Evolutionary conservation across 2,888 invertebrate genomes (phyloP).

Genomic region (Spisula solida): DNA sequence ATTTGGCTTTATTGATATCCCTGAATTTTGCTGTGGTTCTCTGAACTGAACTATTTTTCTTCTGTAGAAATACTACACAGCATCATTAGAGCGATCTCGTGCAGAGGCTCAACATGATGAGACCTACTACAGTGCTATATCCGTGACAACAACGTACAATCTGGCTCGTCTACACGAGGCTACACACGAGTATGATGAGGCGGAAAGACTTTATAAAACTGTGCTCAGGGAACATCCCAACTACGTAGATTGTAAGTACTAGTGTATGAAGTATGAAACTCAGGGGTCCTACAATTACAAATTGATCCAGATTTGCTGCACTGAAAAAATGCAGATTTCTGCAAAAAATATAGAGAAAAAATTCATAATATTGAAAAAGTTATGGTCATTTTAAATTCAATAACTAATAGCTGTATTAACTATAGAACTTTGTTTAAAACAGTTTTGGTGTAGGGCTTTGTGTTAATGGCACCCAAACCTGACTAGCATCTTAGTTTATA

Average conservation of each 20-base stretch:
- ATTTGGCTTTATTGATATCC: no score
- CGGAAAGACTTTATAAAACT: conserved; percentile 98
- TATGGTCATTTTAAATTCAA: no score
- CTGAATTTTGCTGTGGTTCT: not conserved
- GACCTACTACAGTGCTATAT: conserved; percentile 98
- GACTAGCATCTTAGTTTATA: no score
- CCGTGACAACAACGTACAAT: conserved; percentile 98
- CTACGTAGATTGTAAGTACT: conserved; percentile 94
- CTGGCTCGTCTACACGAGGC: conserved; percentile 97
- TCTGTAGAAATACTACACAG: conserved; percentile 91
- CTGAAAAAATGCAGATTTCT: no score
- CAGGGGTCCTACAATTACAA: no score
- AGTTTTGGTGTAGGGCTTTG: no score
- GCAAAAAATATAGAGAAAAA: no score
- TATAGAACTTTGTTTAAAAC: no score
- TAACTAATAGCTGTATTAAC: no score
- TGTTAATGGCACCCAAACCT: no score
- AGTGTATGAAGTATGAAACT: not conserved
- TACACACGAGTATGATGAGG: conserved; percentile 96
- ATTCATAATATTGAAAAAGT: no score
- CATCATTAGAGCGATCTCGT: conserved; percentile 94
- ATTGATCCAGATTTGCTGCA: no score
- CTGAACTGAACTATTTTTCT: not conserved
- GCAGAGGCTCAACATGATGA: conserved; percentile 94
- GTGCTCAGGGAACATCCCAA: conserved; percentile 99